phyloP scores from a whole-genome alignment of 2,888 invertebrate species.

The Sturmia bella region DNA sequence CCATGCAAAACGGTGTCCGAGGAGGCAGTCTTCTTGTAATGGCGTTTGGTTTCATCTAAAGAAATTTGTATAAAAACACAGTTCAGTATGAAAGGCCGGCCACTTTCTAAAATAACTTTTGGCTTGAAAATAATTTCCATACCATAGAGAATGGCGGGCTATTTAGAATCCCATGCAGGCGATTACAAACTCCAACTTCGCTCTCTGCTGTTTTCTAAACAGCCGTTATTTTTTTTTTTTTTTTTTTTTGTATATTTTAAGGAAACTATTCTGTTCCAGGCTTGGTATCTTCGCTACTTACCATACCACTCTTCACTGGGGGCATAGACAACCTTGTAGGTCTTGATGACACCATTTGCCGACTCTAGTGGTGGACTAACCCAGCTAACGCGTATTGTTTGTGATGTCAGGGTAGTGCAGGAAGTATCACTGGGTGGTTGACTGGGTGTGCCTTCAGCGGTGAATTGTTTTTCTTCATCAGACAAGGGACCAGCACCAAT shows the following conservation, averaged over 20 bases:
- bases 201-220: too few relatives aligned
- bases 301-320: constrained; percentile 96
- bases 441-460: constrained; percentile 96
- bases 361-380: constrained; percentile 94
- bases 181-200: too few relatives aligned
- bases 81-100: too few relatives aligned
- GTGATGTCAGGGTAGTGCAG: constrained; percentile 95
- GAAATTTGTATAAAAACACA: constrained; percentile 52
- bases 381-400: constrained; percentile 97
- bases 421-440: constrained; percentile 95
- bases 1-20: constrained; percentile 96
- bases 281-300: too few relatives aligned
- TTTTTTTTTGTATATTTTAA: too few relatives aligned
- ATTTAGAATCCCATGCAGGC: too few relatives aligned
- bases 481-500: constrained; percentile 96
- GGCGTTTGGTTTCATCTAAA: constrained; percentile 93
- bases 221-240: too few relatives aligned
- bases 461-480: constrained; percentile 93
- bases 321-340: constrained; percentile 96
- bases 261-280: too few relatives aligned
- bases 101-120: neutral
- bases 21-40: constrained; percentile 95
- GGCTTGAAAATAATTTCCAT: too few relatives aligned
- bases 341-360: constrained; percentile 97
- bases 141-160: too few relatives aligned